These are phyloP conservation scores for Holothuria glaberrima DNA, from an alignment of 35 echinoderm and acorn worm genomes.

Conservation along the genomic window DNA sequence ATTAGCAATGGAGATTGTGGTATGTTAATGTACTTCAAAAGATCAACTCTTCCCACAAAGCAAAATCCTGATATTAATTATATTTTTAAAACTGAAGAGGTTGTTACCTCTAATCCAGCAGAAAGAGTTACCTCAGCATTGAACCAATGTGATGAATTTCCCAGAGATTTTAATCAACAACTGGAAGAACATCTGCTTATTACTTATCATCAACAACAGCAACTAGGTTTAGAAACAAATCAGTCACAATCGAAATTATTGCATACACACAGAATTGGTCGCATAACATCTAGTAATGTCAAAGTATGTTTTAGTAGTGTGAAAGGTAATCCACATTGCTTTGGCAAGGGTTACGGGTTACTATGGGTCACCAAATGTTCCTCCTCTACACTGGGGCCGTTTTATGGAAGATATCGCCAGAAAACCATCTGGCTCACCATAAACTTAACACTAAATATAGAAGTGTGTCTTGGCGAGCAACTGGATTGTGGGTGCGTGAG, in stretches of 20 bases:
- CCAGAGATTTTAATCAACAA: background rate
- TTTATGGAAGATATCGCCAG: constrained; percentile 15
- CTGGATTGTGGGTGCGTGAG: constrained; percentile 63
- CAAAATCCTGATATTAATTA: constrained; percentile 8
- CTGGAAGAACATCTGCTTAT: background rate
- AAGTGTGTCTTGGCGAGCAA: constrained; percentile 47
- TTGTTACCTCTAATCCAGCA: background rate
- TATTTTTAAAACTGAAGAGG: no score
- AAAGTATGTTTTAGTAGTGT: constrained; percentile 56
- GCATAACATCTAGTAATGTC: constrained; percentile 68
- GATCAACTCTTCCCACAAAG: background rate
- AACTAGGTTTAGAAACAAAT: background rate
- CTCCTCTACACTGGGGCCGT: constrained; percentile 49
- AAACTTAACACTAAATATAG: constrained; percentile 24
- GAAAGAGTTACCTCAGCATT: background rate
- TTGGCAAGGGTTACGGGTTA: constrained; percentile 63
- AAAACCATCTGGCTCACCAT: constrained; percentile 54
- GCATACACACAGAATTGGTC: constrained; percentile 30
- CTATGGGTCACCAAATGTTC: no score
- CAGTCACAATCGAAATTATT: constrained; percentile 40
- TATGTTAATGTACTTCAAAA: constrained; percentile 36
- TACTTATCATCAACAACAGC: constrained; percentile 12
- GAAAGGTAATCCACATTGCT: constrained; percentile 55
- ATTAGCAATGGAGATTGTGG: constrained; percentile 47
- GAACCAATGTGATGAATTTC: background rate